phyloP scores from a whole-genome alignment of 2,888 invertebrate genomes.

The Acleris emargana region DNA sequence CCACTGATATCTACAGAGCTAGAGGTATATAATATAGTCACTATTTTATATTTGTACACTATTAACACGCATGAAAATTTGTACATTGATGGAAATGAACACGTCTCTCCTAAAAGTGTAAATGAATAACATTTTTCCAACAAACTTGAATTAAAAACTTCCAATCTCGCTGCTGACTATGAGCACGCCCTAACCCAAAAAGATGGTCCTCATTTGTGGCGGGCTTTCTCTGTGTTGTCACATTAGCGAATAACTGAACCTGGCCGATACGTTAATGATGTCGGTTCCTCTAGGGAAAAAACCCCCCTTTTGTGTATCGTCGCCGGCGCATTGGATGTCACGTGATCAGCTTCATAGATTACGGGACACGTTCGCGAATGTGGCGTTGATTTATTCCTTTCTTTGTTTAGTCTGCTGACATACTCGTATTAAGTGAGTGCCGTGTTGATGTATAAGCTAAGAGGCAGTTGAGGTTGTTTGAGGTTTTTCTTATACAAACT shows the following conservation, averaged over 20 bases:
- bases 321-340: constrained; percentile 37
- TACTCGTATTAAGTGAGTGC: constrained; percentile 3
- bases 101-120: too few relatives aligned
- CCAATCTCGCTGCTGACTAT: constrained; percentile 41
- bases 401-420: constrained; percentile 24
- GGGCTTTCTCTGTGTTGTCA: constrained; percentile 80
- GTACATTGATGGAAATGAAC: too few relatives aligned
- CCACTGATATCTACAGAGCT: too few relatives aligned
- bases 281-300: constrained; percentile 75
- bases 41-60: too few relatives aligned
- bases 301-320: constrained; percentile 62
- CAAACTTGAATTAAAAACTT: too few relatives aligned
- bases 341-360: constrained; percentile 39
- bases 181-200: constrained; percentile 64
- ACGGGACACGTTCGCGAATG: constrained; percentile 25
- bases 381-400: constrained; percentile 25
- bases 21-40: too few relatives aligned
- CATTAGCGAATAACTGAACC: constrained; percentile 81
- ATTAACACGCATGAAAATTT: too few relatives aligned
- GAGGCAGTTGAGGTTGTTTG: too few relatives aligned
- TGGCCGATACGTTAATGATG: constrained; percentile 81
- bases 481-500: too few relatives aligned
- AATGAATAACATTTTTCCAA: too few relatives aligned
- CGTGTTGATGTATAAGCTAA: too few relatives aligned
- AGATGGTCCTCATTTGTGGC: constrained; percentile 80